A percentile compares a stretch with the other conserved stretches of the same genome.
phyloP scores from a whole-genome alignment of 2,888 invertebrate species.

The Cynaeus angustus region DNA sequence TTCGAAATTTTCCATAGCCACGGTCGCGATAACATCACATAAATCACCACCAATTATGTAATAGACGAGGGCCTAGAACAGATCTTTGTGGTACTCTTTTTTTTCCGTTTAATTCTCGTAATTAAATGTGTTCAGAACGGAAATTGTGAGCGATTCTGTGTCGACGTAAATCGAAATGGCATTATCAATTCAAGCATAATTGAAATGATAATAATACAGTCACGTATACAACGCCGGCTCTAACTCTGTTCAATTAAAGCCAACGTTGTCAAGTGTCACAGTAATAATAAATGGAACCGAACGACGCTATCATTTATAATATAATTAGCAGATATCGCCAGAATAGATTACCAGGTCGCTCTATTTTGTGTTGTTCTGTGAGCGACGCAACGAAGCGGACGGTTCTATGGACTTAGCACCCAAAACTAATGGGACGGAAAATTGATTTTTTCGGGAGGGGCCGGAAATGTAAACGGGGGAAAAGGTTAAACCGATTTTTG shows the following conservation, averaged over 20 bases:
- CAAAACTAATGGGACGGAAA: constrained; percentile 42
- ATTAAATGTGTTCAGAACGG: constrained; percentile 36
- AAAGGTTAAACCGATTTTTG: no score
- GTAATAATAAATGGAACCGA: constrained; percentile 47
- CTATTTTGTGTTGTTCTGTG: background rate
- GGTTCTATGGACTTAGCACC: constrained; percentile 36
- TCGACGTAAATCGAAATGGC: constrained; percentile 33
- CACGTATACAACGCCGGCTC: constrained; percentile 33
- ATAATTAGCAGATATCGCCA: constrained; percentile 49
- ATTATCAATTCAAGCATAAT: constrained; percentile 49
- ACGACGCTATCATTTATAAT: constrained; percentile 50
- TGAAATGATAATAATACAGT: constrained; percentile 54
- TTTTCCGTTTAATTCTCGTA: constrained; percentile 20
- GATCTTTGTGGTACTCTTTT: constrained; percentile 5
- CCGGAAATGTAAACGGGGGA: constrained; percentile 13
- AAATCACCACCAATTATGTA: background rate
- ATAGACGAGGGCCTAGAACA: background rate
- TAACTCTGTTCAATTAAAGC: constrained; percentile 40
- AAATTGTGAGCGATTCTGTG: constrained; percentile 38
- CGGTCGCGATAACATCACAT: background rate
- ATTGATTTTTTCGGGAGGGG: constrained; percentile 35
- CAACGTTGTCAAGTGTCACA: constrained; percentile 44
- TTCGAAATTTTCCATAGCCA: background rate
- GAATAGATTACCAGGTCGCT: background rate
- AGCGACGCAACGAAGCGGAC: constrained; percentile 23